Base-by-base conservation (phyloP, 2,888 invertebrate genomes). In the Drosophila anomelani region DNA sequence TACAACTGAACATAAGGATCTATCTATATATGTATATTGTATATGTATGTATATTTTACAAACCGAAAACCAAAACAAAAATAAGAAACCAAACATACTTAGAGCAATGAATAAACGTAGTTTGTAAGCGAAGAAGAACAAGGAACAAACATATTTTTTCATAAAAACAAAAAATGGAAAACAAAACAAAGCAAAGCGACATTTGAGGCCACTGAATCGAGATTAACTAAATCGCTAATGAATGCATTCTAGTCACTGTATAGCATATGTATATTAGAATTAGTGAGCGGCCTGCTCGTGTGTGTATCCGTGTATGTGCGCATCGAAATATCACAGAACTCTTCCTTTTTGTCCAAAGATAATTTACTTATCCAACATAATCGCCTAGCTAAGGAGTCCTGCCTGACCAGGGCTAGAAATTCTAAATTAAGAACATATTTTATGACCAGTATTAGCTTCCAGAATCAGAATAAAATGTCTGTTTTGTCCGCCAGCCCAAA, bases 21-120 rank as follows among this genome's bases (percentile, higher is more conserved):
- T 80, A 86, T 79, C 68, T 69, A 62, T 63, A 82, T 77, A 72
- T 79, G 78, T 78, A 75, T 75, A 85, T 79, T 83, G 76, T 89
- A 88, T 79, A 71, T 73, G 57, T 76, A 81, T 79, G 83, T 87
- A 86, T 88, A 85, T 81, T 90, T 90, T 90, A 88, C 88, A 85
- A 79, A 78, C 71, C 51, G 68, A 68, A 57, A 57, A 56, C 70
- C 9, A 32, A 57, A 61, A 59, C 49, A 10, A 55, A 9, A 53
- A 43, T 53, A 13, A 44, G 43, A 59, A 63, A 46, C 61, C 51
- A 73, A 73, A 51, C 73, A 66, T 72, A 82, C 74, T 73, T 73
- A 74, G 71, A 81, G 56, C 59, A 64, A 84, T 68, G 70, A 64
- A 55, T 72, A 86, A 80, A 63, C 47, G 60, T 81, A 81, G 83